Percentiles rank a stretch among this genome's conserved stretches.
Conservation (phyloP, 1,140 invertebrate genomes). For the Magallana ariakensis region DNA sequence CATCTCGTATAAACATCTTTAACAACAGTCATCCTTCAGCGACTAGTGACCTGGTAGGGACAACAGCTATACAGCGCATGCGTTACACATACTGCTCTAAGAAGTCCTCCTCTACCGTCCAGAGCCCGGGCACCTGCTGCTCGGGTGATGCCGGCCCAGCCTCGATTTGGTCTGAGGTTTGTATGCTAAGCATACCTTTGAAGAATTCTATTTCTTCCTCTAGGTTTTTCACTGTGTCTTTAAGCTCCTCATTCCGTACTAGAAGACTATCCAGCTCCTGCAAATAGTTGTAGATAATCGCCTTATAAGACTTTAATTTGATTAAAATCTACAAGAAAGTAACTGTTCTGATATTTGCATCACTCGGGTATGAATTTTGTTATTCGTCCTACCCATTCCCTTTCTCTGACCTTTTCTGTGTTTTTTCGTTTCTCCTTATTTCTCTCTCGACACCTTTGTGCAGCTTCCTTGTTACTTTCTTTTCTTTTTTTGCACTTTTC, state of each 20-base stretch:
- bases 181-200: background rate
- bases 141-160: background rate
- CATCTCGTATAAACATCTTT: background rate
- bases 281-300: background rate
- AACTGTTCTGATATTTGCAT: too few species aligned
- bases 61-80: too few species aligned
- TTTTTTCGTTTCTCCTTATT: background rate
- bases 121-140: background rate
- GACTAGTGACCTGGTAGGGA: too few species aligned
- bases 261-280: background rate
- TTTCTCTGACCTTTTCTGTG: background rate
- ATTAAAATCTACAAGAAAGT: too few species aligned
- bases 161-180: background rate
- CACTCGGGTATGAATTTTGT: too few species aligned
- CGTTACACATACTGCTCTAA: background rate
- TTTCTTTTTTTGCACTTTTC: background rate
- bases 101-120: background rate
- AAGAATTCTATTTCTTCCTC: background rate
- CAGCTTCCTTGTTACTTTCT: background rate
- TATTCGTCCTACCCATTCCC: background rate
- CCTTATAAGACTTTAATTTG: background rate
- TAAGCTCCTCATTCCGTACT: background rate
- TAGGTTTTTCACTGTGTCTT: background rate
- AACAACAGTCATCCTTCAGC: background rate
- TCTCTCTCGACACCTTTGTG: background rate